Conservation (phyloP, 2,888 invertebrate species). For the Rhagonycha lutea region DNA sequence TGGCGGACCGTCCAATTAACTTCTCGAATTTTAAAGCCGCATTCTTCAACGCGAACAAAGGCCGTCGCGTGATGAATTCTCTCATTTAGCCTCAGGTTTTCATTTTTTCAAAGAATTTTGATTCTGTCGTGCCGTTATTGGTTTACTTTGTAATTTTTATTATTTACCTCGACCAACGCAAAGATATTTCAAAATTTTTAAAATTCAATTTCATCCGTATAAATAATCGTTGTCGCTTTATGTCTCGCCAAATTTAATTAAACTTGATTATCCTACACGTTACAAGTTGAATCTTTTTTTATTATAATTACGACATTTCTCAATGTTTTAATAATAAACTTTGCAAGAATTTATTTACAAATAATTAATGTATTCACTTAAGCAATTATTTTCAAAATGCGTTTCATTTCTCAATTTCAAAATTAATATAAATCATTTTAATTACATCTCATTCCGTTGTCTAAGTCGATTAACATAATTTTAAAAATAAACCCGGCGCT, state of each 20-base stretch:
- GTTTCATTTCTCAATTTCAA: background rate
- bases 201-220: background rate
- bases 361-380: background rate
- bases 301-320: conserved; percentile 6
- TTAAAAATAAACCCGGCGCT: background rate
- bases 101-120: conserved; percentile 43
- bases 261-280: background rate
- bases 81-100: conserved; percentile 47
- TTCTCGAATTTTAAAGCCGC: conserved; percentile 43
- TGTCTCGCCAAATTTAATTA: conserved; percentile 16
- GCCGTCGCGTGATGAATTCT: conserved; percentile 46
- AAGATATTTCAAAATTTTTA: background rate
- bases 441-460: background rate
- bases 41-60: conserved; percentile 47
- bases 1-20: conserved; percentile 43
- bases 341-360: background rate
- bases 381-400: background rate
- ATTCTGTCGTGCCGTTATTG: conserved; percentile 32
- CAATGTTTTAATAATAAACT: conserved; percentile 5
- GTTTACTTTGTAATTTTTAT: conserved; percentile 26
- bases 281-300: background rate
- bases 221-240: background rate
- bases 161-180: conserved; percentile 1
- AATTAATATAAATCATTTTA: background rate
- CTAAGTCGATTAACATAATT: background rate